Percentiles rank a stretch among this genome's conserved stretches.
Evolutionary conservation across 2,888 invertebrate genomes (phyloP).

Genomic region (Toxonevra muliebris): DNA sequence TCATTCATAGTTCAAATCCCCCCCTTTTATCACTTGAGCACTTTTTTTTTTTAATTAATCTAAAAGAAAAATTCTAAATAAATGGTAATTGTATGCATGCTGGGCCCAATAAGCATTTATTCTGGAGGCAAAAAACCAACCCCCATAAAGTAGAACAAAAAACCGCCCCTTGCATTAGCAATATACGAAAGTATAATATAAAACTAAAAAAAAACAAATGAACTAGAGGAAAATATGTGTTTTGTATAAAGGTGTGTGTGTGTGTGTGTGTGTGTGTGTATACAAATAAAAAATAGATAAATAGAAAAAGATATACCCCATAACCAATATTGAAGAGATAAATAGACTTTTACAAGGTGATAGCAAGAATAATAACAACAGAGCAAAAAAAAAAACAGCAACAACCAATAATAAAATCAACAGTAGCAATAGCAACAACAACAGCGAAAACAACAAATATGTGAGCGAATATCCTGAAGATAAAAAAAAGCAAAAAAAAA

Average conservation of each 20-base stretch:
- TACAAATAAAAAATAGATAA: slow-evolving; percentile 49
- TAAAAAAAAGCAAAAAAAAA: slow-evolving; percentile 9
- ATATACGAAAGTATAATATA: too few relatives aligned
- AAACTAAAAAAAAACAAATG: too few relatives aligned
- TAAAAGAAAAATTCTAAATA: too few relatives aligned
- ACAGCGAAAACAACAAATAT: slow-evolving; percentile 12
- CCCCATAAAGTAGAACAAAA: too few relatives aligned
- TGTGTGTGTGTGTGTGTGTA: neutral
- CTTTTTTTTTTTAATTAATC: too few relatives aligned
- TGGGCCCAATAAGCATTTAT: too few relatives aligned
- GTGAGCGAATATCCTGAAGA: neutral
- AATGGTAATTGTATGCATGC: too few relatives aligned
- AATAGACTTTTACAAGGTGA: slow-evolving; percentile 48
- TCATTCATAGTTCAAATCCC: too few relatives aligned
- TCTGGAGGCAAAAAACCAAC: too few relatives aligned
- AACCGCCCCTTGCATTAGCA: too few relatives aligned
- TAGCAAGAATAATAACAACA: slow-evolving; percentile 33
- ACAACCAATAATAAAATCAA: slow-evolving; percentile 24
- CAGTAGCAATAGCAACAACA: slow-evolving; percentile 19
- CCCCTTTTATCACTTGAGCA: too few relatives aligned
- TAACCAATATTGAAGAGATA: slow-evolving; percentile 58
- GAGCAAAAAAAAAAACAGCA: slow-evolving; percentile 31
- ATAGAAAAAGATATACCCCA: slow-evolving; percentile 48
- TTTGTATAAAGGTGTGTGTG: neutral
- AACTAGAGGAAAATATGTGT: too few relatives aligned